phyloP scores from a whole-genome alignment of 2,797 vertebrate genomes.

The Crocidura indochinensis region DNA sequence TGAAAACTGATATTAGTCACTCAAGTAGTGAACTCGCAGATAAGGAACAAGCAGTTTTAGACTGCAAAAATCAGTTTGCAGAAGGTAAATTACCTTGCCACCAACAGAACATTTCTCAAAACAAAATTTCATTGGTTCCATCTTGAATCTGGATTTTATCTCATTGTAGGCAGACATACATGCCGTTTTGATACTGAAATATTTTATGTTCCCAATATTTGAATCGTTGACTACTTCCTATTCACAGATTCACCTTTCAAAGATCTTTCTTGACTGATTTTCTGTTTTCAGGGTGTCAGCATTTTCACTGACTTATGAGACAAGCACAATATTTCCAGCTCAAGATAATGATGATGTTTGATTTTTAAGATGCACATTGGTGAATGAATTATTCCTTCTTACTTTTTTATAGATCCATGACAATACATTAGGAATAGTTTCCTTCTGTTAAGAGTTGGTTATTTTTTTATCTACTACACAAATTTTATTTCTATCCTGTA shows the following conservation, averaged over 20 bases:
- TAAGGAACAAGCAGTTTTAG: constrained; percentile 78
- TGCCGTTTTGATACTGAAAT: constrained; percentile 36
- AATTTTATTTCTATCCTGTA: background rate
- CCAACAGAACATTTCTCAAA: background rate
- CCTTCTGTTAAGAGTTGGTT: background rate
- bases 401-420: background rate
- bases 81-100: constrained; percentile 7
- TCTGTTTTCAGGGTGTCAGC: constrained; percentile 66
- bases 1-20: constrained; percentile 77
- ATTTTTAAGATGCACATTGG: constrained; percentile 35
- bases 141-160: constrained; percentile 3
- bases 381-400: constrained; percentile 38
- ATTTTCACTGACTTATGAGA: constrained; percentile 70
- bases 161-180: background rate
- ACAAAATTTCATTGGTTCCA: constrained; percentile 23
- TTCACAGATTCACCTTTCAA: constrained; percentile 67
- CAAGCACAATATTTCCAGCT: constrained; percentile 44
- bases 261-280: constrained; percentile 48
- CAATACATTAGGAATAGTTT: background rate
- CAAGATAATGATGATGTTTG: background rate
- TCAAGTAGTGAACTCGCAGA: constrained; percentile 70
- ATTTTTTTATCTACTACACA: background rate
- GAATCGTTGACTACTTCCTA: constrained; percentile 60
- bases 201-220: constrained; percentile 55
- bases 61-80: constrained; percentile 43